Conservation (phyloP, 2,888 invertebrate genomes). For the Clusia tigrina region DNA sequence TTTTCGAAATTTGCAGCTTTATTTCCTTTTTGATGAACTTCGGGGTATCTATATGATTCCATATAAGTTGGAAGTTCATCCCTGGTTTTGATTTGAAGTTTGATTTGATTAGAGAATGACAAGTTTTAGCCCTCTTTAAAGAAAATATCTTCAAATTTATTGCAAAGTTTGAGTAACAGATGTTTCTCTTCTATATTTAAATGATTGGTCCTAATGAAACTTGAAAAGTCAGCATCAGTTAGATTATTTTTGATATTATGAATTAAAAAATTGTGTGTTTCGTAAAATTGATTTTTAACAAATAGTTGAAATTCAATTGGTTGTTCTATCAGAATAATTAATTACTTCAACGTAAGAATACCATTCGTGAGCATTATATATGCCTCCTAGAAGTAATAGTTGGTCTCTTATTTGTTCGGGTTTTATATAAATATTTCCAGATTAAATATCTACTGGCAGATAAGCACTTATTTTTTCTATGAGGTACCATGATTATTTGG, state of each 20-base stretch:
- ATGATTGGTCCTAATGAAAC: background rate
- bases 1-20: too few relatives aligned
- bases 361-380: constrained; percentile 23
- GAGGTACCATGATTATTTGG: constrained; percentile 24
- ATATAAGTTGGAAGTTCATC: constrained; percentile 30
- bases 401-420: constrained; percentile 12
- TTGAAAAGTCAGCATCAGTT: background rate
- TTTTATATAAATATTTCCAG: constrained; percentile 23
- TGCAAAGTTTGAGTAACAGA: constrained; percentile 29
- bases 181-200: background rate
- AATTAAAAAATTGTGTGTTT: background rate
- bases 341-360: constrained; percentile 24
- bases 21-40: too few relatives aligned
- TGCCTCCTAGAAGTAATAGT: constrained; percentile 21
- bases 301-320: constrained; percentile 20
- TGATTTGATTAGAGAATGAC: constrained; percentile 29
- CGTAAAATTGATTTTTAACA: background rate
- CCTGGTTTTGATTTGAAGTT: constrained; percentile 30
- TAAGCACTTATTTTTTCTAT: constrained; percentile 15
- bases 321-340: constrained; percentile 23
- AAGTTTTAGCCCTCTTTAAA: constrained; percentile 23
- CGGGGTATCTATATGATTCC: constrained; percentile 41
- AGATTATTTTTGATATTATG: background rate
- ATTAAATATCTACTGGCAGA: constrained; percentile 26
- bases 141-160: constrained; percentile 24